Conservation (phyloP, 2,888 invertebrate species). For the Eucriotettix oculatus region DNA sequence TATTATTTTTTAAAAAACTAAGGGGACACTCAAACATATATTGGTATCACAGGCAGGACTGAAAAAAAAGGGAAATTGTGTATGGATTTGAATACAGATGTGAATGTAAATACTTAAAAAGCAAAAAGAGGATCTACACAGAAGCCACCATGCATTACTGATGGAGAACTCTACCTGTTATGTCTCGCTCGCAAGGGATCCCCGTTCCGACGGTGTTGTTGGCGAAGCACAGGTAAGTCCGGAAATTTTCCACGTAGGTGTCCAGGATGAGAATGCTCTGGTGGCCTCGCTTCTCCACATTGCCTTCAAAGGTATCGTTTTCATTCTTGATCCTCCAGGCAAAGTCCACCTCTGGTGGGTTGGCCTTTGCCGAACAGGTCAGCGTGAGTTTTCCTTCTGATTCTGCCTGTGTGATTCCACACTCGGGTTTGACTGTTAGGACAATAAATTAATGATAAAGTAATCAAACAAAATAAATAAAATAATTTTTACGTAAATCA, state of each 20-base stretch:
- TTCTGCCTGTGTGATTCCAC: constrained; percentile 57
- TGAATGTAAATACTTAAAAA: too few relatives aligned
- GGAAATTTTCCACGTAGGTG: constrained; percentile 39
- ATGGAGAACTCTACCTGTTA: constrained; percentile 26
- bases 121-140: too few relatives aligned
- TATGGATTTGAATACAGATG: too few relatives aligned
- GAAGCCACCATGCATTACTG: too few relatives aligned
- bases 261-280: constrained; percentile 46
- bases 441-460: not conserved
- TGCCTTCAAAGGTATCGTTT: constrained; percentile 54
- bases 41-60: too few relatives aligned
- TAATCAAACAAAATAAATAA: too few relatives aligned
- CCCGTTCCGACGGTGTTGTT: constrained; percentile 64
- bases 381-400: constrained; percentile 58
- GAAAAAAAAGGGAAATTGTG: too few relatives aligned
- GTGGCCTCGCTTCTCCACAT: constrained; percentile 33
- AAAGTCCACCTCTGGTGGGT: constrained; percentile 62
- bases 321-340: constrained; percentile 71
- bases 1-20: too few relatives aligned
- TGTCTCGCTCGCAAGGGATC: constrained; percentile 33
- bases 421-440: constrained; percentile 62
- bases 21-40: too few relatives aligned
- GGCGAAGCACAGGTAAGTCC: constrained; percentile 71
- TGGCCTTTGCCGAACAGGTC: constrained; percentile 65
- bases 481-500: not conserved